Evolutionary conservation across 2,888 invertebrate species (phyloP).

Genomic region (Patella pellucida): DNA sequence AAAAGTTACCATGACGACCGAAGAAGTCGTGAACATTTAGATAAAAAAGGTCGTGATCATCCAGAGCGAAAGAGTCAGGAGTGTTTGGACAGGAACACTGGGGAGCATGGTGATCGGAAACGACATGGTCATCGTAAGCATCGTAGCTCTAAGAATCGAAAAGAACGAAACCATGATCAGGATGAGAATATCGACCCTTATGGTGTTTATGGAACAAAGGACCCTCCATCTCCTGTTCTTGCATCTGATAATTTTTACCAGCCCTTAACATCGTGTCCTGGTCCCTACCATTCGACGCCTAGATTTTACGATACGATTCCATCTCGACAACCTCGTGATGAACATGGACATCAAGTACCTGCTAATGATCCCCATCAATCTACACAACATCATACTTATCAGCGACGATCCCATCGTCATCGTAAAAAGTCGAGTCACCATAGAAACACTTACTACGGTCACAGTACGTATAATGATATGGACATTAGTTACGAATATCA

Average conservation of each 20-base stretch:
- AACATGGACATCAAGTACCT: conserved; percentile 23
- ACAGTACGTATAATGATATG: conserved; percentile 30
- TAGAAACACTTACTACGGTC: conserved; percentile 39
- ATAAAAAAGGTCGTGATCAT: background rate
- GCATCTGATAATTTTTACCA: conserved; percentile 20
- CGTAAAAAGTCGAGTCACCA: conserved; percentile 35
- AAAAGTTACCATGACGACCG: background rate
- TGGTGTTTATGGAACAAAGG: conserved; percentile 1
- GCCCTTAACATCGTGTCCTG: conserved; percentile 1
- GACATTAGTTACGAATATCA: conserved; percentile 62
- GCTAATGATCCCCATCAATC: conserved; percentile 29
- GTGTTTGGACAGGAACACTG: background rate
- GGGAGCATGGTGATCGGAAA: background rate
- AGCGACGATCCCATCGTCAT: conserved; percentile 30
- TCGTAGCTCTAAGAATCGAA: background rate
- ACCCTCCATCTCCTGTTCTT: conserved; percentile 17
- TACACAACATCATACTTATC: conserved; percentile 20
- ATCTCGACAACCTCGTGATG: background rate
- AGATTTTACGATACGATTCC: conserved; percentile 19
- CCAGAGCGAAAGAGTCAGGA: background rate
- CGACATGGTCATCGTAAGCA: background rate
- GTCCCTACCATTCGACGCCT: conserved; percentile 19
- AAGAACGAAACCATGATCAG: conserved; percentile 1
- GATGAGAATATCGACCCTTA: background rate
- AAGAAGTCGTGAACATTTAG: background rate